A percentile compares a stretch with the other conserved stretches of the same genome.
Evolutionary conservation across 2,797 vertebrate genomes (phyloP).

Genomic region (Melopsittacus undulatus): DNA sequence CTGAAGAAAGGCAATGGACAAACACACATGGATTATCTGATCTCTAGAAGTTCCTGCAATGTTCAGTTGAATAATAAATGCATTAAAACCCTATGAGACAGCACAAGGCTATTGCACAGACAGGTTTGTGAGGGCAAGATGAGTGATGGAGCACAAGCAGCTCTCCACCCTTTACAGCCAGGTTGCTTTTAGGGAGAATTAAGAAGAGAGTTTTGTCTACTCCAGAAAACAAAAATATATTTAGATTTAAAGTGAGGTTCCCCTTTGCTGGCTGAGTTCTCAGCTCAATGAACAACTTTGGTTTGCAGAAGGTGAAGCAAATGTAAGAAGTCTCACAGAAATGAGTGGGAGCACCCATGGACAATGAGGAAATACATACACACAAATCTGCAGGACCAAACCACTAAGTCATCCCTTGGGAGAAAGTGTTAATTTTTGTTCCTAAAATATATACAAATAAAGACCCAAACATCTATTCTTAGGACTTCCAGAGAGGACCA

Average conservation of each 20-base stretch:
- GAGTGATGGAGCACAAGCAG: neutral
- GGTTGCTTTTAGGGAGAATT: neutral
- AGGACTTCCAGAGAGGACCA: neutral
- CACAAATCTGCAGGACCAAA: neutral
- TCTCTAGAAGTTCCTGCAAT: neutral
- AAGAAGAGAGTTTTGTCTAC: neutral
- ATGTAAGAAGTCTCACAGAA: accelerated
- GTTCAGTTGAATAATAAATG: neutral
- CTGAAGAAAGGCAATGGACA: conserved; percentile 20
- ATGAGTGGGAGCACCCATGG: neutral
- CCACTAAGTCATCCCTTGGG: too few species aligned
- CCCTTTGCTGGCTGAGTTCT: neutral
- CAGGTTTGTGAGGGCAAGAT: accelerated
- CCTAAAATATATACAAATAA: neutral
- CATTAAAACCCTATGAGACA: accelerated
- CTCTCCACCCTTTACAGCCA: neutral
- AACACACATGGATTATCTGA: accelerated
- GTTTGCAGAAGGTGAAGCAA: neutral
- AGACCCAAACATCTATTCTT: neutral
- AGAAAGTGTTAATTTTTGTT: neutral
- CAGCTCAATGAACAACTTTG: neutral
- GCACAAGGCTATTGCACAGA: neutral
- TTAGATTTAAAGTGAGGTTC: neutral
- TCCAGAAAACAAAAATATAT: neutral
- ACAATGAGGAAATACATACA: neutral